Evolutionary conservation across 2,888 invertebrate species (phyloP), one percentile per base, ranked within the genome.

Genomic region (Scaptodrosophila latifasciaeformis): DNA sequence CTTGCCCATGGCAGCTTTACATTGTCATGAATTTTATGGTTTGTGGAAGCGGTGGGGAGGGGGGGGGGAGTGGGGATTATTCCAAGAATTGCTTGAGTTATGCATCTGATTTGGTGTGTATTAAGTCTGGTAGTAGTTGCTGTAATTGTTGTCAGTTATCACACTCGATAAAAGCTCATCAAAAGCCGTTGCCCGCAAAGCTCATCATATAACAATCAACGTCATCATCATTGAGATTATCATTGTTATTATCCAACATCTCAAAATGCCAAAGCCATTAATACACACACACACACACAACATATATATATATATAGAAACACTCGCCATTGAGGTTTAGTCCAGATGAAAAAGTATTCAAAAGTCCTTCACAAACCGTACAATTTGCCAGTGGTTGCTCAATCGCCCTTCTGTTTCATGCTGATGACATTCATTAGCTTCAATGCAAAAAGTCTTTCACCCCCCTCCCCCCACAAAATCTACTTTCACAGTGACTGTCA

Each of bases 361-460:
- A 30, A 44, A 44, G 18, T 27, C 29, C 44, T n/a, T n/a, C n/a
- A n/a, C n/a, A n/a, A n/a, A n/a, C n/a, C n/a, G n/a, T n/a, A n/a
- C n/a, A n/a, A n/a, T n/a, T n/a, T n/a, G n/a, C n/a, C n/a, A n/a
- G n/a, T n/a, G n/a, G n/a, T n/a, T n/a, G n/a, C 43, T 4, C 6
- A 7, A 15, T 13, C 37, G 15, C 9, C 7, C 4, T 5, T 29
- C 13, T 15, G 10, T n/a, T 15, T 9, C 46, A 13, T 35, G 15
- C 27, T 44, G 50, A 46, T 62, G 66, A 66, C 59, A 59, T 62
- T 62, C 66, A 66, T 66, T 66, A 62, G 66, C 62, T 57, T 59
- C 59, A 57, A 40, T 53, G 59, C 53, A 27, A 59, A 64, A 64
- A 64, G 63, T 64, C 52, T 64, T 59, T 62, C 48, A 62, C 49